phyloP scores from a whole-genome alignment of 2,113 vertebrate species.

The Pangasianodon gigas region DNA sequence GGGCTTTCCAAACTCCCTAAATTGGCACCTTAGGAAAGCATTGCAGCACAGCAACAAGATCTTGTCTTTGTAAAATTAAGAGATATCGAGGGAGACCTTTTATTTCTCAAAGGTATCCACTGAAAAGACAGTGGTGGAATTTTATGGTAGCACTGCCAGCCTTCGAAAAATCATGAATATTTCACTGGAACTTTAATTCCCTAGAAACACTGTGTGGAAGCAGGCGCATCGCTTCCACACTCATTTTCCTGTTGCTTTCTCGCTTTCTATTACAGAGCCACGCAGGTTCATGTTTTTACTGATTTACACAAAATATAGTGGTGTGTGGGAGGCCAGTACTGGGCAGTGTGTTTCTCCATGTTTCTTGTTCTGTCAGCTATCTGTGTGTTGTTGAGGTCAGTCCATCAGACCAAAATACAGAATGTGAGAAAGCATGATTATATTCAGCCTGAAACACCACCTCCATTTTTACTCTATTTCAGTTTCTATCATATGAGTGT shows the following conservation, averaged over 20 bases:
- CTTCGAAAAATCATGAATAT: conserved; percentile 21
- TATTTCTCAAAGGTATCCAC: background rate
- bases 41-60: conserved; percentile 15
- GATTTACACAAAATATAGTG: conserved; percentile 1
- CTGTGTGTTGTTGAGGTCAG: conserved; percentile 1
- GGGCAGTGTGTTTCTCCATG: background rate
- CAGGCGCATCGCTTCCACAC: background rate
- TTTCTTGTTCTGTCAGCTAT: conserved; percentile 8
- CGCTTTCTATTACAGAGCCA: background rate
- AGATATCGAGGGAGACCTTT: background rate
- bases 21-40: conserved; percentile 38
- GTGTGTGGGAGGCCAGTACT: conserved; percentile 31
- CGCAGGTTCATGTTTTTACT: conserved; percentile 16
- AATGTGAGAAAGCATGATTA: background rate
- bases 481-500: background rate
- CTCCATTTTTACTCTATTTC: conserved; percentile 15
- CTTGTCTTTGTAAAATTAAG: background rate
- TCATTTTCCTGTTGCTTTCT: conserved; percentile 9
- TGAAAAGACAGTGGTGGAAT: background rate
- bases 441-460: background rate
- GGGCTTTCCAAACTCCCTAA: conserved; percentile 20
- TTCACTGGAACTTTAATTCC: conserved; percentile 4
- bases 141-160: background rate
- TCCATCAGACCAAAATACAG: conserved; percentile 10
- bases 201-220: background rate